Percentiles rank a stretch among this genome's conserved stretches.
Evolutionary conservation across 35 echinoderm and acorn worm species (phyloP).

Genomic region (Lytechinus variegatus): DNA sequence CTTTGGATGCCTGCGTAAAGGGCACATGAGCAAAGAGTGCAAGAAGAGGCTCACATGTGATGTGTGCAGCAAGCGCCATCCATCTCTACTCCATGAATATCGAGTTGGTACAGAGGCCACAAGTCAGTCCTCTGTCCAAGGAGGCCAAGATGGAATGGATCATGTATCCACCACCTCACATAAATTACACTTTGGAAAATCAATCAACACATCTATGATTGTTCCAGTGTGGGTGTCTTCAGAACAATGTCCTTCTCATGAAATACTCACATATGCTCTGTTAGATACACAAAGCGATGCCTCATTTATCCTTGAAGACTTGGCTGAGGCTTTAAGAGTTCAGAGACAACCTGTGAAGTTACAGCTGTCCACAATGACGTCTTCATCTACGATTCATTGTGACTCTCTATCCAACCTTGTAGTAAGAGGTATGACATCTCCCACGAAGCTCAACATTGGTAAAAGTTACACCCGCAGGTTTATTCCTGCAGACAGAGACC

Average conservation of each 20-base stretch:
- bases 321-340: constrained; percentile 6
- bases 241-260: background rate
- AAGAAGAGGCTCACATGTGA: constrained; percentile 58
- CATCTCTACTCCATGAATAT: constrained; percentile 62
- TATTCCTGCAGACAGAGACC: constrained; percentile 20
- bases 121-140: background rate
- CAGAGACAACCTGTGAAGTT: constrained; percentile 34
- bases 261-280: constrained; percentile 65
- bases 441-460: background rate
- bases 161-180: background rate
- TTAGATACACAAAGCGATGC: constrained; percentile 71
- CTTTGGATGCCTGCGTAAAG: constrained; percentile 77
- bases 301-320: constrained; percentile 57
- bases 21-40: constrained; percentile 65
- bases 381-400: constrained; percentile 49
- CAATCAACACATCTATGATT: constrained; percentile 62
- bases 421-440: constrained; percentile 42
- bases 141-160: background rate
- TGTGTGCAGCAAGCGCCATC: constrained; percentile 65
- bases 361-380: constrained; percentile 55
- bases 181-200: background rate
- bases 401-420: constrained; percentile 11
- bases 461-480: background rate
- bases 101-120: background rate
- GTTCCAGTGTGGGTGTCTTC: constrained; percentile 54